A percentile compares a stretch with the other conserved stretches of the same genome.
Conservation (phyloP, 1,140 invertebrate genomes). For the Planococcus citri region DNA sequence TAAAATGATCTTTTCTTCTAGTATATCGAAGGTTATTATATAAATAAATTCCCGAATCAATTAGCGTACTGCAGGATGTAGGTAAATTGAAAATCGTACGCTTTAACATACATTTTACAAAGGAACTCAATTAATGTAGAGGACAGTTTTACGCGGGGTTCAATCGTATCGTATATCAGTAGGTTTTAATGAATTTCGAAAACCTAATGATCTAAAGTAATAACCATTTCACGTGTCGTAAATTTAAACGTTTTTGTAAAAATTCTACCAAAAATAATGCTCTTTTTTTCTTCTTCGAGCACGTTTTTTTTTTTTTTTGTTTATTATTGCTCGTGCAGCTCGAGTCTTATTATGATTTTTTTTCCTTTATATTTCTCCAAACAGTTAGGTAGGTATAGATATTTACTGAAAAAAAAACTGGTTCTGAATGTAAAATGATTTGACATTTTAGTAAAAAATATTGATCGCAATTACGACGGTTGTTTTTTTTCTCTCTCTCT, state of each 20-base stretch:
- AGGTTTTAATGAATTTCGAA: constrained; percentile 2
- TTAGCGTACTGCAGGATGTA: constrained; percentile 2
- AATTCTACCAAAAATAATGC: background rate
- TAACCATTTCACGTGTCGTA: background rate
- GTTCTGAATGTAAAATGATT: background rate
- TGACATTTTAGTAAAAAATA: background rate
- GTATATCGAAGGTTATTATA: constrained; percentile 7
- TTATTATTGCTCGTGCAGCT: too few relatives aligned
- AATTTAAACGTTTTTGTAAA: constrained; percentile 4
- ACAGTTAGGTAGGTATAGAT: too few relatives aligned
- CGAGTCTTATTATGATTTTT: too few relatives aligned
- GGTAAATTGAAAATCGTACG: background rate
- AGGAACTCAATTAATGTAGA: background rate
- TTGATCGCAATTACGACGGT: background rate
- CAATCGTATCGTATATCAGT: background rate
- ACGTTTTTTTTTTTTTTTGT: too few relatives aligned
- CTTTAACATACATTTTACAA: constrained; percentile 6
- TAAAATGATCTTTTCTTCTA: constrained; percentile 2
- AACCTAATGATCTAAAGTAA: background rate
- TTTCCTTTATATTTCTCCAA: too few relatives aligned
- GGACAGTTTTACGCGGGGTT: background rate
- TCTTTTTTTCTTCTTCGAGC: background rate
- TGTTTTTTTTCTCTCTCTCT: too few relatives aligned
- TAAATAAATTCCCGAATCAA: constrained; percentile 8
- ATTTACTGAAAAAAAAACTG: too few relatives aligned